A percentile compares a stretch with the other conserved stretches of the same genome.
These are phyloP conservation scores for Thecophora atra DNA, from an alignment of 2,888 invertebrate species.

Conservation along the genomic window DNA sequence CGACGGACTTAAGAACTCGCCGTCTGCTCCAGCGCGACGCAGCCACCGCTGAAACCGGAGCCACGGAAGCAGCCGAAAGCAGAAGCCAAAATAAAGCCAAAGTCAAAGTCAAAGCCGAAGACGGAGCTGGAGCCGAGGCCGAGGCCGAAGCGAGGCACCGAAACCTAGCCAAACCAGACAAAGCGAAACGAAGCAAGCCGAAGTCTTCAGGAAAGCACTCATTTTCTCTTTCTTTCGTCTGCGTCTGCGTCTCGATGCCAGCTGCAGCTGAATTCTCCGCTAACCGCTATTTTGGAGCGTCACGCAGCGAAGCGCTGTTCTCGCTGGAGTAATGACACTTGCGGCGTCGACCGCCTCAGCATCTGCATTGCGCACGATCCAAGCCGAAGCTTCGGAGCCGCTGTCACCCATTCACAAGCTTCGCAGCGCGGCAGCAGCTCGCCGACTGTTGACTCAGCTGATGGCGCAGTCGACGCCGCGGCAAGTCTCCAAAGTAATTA, in stretches of 20 bases:
- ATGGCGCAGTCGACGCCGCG: no score
- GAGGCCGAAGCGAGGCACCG: constrained; percentile 26
- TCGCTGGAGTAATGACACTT: no score
- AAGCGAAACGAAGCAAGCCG: constrained; percentile 32
- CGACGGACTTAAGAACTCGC: constrained; percentile 66
- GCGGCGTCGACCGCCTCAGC: no score
- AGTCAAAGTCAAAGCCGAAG: constrained; percentile 38
- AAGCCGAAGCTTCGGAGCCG: no score
- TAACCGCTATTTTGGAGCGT: constrained; percentile 8
- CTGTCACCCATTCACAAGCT: no score
- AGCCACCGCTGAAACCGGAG: neutral
- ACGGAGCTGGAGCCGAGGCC: constrained; percentile 37
- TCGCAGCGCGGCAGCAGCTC: no score
- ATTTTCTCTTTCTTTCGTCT: constrained; percentile 32
- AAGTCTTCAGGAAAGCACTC: constrained; percentile 33
- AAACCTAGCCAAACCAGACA: constrained; percentile 29
- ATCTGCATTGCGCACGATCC: no score
- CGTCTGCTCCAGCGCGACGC: constrained; percentile 23
- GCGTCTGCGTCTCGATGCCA: neutral
- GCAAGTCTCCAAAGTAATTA: neutral
- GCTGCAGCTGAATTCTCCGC: no score
- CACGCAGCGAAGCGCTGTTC: no score
- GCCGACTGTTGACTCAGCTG: no score
- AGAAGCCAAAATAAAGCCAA: constrained; percentile 34
- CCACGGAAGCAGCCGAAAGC: constrained; percentile 18